Evolutionary conservation across 2,888 invertebrate genomes (phyloP).

Genomic region (Ichneumoninae sp.): DNA sequence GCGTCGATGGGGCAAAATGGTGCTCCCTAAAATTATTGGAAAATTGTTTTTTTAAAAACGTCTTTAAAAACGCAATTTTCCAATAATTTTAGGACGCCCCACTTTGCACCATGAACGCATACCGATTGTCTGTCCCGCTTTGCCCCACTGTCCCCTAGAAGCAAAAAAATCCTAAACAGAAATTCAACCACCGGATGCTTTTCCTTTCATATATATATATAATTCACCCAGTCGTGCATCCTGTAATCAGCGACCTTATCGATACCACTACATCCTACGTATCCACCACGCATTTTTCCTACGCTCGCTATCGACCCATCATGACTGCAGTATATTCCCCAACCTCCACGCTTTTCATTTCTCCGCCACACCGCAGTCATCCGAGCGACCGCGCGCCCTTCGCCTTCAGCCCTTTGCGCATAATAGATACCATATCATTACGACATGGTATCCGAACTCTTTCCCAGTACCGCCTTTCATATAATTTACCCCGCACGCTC

Average conservation of each 20-base stretch:
- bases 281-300: background rate
- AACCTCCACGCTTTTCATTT: background rate
- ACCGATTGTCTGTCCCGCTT: too few species aligned
- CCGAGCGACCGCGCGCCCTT: constrained; percentile 9
- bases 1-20: too few species aligned
- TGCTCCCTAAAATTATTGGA: too few species aligned
- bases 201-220: background rate
- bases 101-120: too few species aligned
- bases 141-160: too few species aligned
- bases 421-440: constrained; percentile 23
- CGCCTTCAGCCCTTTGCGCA: background rate
- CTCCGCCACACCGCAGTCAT: background rate
- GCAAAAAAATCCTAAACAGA: too few species aligned
- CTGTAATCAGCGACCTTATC: background rate
- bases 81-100: too few species aligned
- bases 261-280: background rate
- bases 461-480: constrained; percentile 19
- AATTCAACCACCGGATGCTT: background rate
- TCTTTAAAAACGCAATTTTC: too few species aligned
- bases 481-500: constrained; percentile 8
- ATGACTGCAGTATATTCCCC: background rate
- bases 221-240: background rate
- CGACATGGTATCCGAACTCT: background rate
- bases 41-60: too few species aligned
- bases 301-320: background rate